A percentile compares a stretch with the other conserved stretches of the same genome.
Evolutionary conservation across 2,797 vertebrate species (phyloP).

Genomic region (Scyliorhinus canicula): DNA sequence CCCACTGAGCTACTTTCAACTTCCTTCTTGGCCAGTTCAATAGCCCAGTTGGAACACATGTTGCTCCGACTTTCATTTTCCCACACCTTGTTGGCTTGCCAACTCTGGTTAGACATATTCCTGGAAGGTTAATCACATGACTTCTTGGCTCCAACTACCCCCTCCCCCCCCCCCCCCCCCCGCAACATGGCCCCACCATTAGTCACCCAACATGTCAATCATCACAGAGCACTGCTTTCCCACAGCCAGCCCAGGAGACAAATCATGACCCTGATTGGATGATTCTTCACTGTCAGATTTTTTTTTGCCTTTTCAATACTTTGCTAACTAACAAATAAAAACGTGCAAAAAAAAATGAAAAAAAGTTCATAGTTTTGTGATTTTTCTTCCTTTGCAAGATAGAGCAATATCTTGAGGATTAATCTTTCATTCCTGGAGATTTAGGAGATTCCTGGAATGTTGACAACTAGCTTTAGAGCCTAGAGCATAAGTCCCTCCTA

Average conservation of each 20-base stretch:
- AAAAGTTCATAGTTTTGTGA: background rate
- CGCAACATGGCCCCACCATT: background rate
- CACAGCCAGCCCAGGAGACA: background rate
- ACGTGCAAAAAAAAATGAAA: background rate
- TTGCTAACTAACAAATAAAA: background rate
- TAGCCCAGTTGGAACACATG: too few relatives aligned
- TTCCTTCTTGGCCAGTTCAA: background rate
- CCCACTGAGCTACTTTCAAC: background rate
- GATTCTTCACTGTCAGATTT: background rate
- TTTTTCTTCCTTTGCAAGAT: background rate
- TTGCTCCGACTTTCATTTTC: background rate
- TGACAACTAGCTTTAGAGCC: background rate
- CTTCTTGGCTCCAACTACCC: background rate
- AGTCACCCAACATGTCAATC: background rate
- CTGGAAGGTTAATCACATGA: background rate
- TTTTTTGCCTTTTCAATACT: background rate
- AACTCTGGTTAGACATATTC: background rate
- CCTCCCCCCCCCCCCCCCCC: background rate
- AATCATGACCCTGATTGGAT: background rate
- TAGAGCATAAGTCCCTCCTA: background rate
- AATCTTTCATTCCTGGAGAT: background rate
- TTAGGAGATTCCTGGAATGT: background rate
- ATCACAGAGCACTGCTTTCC: background rate
- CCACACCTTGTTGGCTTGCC: background rate
- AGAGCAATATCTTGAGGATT: background rate